A percentile compares a stretch with the other conserved stretches of the same genome.
phyloP scores from a whole-genome alignment of 2,113 vertebrate genomes.

The Pongo pygmaeus region DNA sequence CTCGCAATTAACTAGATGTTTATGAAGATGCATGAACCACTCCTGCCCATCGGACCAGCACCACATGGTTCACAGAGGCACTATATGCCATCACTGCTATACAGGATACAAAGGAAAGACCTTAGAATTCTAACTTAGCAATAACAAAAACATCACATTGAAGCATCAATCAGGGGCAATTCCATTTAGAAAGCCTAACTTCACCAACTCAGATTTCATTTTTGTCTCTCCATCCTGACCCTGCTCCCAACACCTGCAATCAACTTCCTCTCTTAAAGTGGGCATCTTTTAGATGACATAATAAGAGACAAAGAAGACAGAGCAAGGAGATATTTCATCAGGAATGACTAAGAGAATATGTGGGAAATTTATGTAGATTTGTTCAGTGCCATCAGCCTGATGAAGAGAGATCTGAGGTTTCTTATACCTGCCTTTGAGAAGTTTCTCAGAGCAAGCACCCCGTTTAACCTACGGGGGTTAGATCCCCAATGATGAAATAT shows the following conservation, averaged over 20 bases:
- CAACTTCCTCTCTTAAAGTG: background rate
- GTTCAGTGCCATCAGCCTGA: background rate
- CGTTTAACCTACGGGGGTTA: background rate
- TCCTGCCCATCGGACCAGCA: background rate
- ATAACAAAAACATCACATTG: background rate
- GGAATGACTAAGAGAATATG: background rate
- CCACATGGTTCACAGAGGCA: background rate
- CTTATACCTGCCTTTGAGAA: background rate
- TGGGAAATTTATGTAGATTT: background rate
- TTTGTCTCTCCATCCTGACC: background rate
- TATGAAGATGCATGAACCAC: background rate
- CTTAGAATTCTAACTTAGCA: background rate
- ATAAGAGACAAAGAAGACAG: background rate
- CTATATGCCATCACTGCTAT: accelerated
- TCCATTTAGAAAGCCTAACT: background rate
- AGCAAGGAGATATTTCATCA: background rate
- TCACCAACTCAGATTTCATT: background rate
- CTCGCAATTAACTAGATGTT: background rate
- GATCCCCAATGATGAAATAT: background rate
- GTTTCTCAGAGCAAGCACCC: background rate
- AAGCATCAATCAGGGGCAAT: background rate
- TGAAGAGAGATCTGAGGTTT: background rate
- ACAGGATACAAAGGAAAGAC: background rate
- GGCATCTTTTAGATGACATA: background rate
- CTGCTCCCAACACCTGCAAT: background rate